Base-by-base conservation (phyloP, 2,888 invertebrate genomes). In the Chrysotoxum bicinctum region DNA sequence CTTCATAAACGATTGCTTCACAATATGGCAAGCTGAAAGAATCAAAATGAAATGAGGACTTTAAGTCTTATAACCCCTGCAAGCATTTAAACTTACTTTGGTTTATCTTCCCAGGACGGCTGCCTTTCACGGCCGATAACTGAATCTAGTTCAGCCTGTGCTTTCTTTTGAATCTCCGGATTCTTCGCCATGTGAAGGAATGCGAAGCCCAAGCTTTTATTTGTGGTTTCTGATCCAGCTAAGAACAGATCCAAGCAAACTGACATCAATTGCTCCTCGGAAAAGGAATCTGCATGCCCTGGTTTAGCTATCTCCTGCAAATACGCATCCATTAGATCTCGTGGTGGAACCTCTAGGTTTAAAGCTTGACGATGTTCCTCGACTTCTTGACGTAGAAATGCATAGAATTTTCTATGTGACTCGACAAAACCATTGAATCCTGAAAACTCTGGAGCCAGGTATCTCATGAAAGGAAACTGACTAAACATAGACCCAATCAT, bases 151-250 rank as follows among this genome's bases (percentile, higher is more conserved):
- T 97, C 97, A 69, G 94, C 94, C 88, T 95, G 96, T 0, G 96
- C 96, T 89, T 94, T 95, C 87, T 91, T 93, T 89, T 97, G 97
- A 0, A 97, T 94, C 2, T 94, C 93, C 21, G 95, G 96, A 88
- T 95, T 93, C 19, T 95, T 92, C 6, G 96, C 93, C 88, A 97
- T 90, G 89, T 96, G 95, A 87, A 96, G 93, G 88, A 97, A 96
- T 78, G 95, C 94, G 89, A 97, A 97, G 32, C 95, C 95, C 89
- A 97, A 92, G 37, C 95, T 94, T 90, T 97, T 97, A 68, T 94
- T 95, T 0, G 97, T 97, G 0, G 97, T 97, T 92, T 97, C 97
- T 0, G 97, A 96, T 0, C 97, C 97, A 23, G 97, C 97, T 93
- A 97, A 94, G 88, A 97, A 97, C 93, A 97, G 94, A 88, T 97